Base-by-base conservation (phyloP, 2,888 invertebrate species). In the Trachelus tabidus region DNA sequence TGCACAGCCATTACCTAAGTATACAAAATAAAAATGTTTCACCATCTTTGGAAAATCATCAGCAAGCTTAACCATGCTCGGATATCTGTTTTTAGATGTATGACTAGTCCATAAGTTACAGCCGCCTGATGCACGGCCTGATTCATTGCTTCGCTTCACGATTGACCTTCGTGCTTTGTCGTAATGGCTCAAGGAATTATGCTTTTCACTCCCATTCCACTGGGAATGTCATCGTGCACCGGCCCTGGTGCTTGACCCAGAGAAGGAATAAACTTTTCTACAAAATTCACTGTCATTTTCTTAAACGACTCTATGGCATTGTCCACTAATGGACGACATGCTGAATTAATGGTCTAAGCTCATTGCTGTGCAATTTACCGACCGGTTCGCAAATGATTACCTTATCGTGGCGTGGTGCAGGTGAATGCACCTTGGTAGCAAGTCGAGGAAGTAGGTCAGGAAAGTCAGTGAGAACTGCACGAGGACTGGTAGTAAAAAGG, bases 351-450 rank as follows among this genome's bases (percentile, higher is more conserved):
- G 56, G 56, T 23, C 23, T 56, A 56, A 56, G 56, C 71, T 31
- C 11, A 4, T 71, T 1, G 31, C 12, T 0, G 33, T 34, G 12
- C 71, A 31, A 34, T 71, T 71, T 71, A 31, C 71, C 71, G 31
- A 33, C 33, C 15, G 56, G 31, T 71, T 71, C 34, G 15, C 71
- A 71, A 71, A 71, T 34, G 33, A 71, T 71, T 71, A 71, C 34
- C 71, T 71, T 71, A 71, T 71, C 71, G 33, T 56, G 56, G 56
- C 23, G 23, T 23, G 23, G 74, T 78, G 78, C 81, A 83, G 85
- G 85, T 85, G 84, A 87, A 87, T 81, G 85, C 82, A 84, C 82
- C 81, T 82, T 75, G 80, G 33, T 78, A 78, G 81, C 79, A 80
- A 81, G 81, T 80, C 56, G 73, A 69, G 75, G 76, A 86, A 83